These are phyloP conservation scores for Lycaon pictus DNA, from an alignment of 2,113 vertebrate genomes.

Conservation along the genomic window DNA sequence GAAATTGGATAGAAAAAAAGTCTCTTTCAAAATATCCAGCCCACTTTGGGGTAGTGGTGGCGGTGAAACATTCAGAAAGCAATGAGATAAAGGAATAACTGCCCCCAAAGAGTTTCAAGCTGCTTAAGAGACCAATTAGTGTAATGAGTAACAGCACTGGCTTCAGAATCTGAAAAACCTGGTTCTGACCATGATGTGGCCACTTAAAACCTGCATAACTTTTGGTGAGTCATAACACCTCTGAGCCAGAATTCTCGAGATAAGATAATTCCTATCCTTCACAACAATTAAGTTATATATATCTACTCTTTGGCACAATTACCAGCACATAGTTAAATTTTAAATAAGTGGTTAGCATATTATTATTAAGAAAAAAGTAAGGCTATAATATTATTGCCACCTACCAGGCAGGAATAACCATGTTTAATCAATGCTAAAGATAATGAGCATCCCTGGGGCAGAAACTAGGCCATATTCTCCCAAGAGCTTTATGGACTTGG, in stretches of 20 bases:
- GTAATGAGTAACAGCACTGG: background rate
- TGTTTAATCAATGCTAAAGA: constrained; percentile 19
- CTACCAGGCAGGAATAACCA: background rate
- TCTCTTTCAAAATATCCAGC: background rate
- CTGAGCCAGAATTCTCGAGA: constrained; percentile 1
- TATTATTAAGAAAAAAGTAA: constrained; percentile 17
- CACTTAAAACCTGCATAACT: background rate
- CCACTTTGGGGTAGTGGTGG: background rate
- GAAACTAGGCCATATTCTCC: constrained; percentile 18
- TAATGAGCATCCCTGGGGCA: constrained; percentile 54
- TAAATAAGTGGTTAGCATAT: background rate
- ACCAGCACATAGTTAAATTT: background rate
- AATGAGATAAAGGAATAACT: background rate
- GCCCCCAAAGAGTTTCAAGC: background rate
- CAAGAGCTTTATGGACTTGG: background rate
- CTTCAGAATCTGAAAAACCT: background rate
- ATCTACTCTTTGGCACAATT: background rate
- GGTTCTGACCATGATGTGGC: background rate
- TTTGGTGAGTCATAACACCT: background rate
- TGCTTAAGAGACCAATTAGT: background rate
- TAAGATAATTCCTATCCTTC: background rate
- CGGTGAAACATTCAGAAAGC: background rate
- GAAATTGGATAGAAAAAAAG: background rate
- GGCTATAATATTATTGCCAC: background rate
- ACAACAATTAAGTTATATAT: background rate